These are phyloP conservation scores for Poeciliopsis occidentalis DNA, from an alignment of 2,113 vertebrate genomes.

Conservation along the genomic window DNA sequence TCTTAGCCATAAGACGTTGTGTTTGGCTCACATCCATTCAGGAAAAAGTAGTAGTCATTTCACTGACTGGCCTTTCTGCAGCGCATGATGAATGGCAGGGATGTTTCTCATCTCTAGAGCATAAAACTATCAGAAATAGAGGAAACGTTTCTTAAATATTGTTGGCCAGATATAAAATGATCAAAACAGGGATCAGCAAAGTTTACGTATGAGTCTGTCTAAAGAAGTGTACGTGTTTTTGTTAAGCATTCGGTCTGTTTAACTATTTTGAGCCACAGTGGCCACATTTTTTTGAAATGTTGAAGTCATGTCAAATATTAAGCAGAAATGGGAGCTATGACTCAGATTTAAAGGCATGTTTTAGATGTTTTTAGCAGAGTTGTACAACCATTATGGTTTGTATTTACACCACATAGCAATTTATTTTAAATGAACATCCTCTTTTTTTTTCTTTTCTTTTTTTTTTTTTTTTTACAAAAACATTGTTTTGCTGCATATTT, in stretches of 20 bases:
- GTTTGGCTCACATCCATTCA: slow-evolving; percentile 11
- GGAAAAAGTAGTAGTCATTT: slow-evolving; percentile 4
- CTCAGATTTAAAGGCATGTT: slow-evolving; percentile 67
- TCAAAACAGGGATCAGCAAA: slow-evolving; percentile 21
- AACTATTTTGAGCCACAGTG: slow-evolving; percentile 20
- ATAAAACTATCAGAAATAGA: slow-evolving; percentile 49
- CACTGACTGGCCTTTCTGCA: slow-evolving; percentile 34
- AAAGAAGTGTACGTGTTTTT: slow-evolving; percentile 5
- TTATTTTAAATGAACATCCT: slow-evolving; percentile 44
- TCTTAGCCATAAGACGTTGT: neutral
- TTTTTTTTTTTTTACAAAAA: neutral
- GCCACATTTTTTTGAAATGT: slow-evolving; percentile 29
- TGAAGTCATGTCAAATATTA: slow-evolving; percentile 18
- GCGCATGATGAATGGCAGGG: slow-evolving; percentile 19
- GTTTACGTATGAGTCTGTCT: slow-evolving; percentile 34
- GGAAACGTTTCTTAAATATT: slow-evolving; percentile 61
- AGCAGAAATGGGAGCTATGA: slow-evolving; percentile 51
- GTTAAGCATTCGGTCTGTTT: slow-evolving; percentile 23
- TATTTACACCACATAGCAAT: slow-evolving; percentile 39
- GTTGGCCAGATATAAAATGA: slow-evolving; percentile 47
- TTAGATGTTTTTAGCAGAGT: slow-evolving; percentile 47
- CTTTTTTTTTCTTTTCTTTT: slow-evolving; percentile 4
- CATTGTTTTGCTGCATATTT: slow-evolving; percentile 16
- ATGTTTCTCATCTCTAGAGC: slow-evolving; percentile 27
- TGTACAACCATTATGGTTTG: slow-evolving; percentile 46